phyloP scores from a whole-genome alignment of 2,888 invertebrate genomes.

The Apodemia duryi region DNA sequence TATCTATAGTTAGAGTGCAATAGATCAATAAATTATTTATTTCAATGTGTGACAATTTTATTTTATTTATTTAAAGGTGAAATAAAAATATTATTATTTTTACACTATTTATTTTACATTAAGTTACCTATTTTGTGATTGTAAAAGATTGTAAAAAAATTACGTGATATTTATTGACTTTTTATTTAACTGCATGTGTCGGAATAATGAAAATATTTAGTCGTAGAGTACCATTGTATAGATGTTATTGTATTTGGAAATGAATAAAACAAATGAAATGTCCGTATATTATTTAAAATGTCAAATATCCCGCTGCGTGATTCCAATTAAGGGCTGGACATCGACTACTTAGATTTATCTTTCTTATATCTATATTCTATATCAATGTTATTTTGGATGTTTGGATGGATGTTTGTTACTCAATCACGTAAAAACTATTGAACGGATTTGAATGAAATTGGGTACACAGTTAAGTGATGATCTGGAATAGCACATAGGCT shows the following conservation, averaged over 20 bases:
- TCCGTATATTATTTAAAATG: background rate
- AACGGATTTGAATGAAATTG: no score
- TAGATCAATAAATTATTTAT: slow-evolving; percentile 9
- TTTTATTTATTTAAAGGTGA: slow-evolving; percentile 23
- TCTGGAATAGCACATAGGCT: no score
- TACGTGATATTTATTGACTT: slow-evolving; percentile 29
- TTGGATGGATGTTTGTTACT: no score
- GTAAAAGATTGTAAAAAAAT: slow-evolving; percentile 35
- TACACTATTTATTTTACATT: slow-evolving; percentile 29
- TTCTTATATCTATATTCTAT: no score
- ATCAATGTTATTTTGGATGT: no score
- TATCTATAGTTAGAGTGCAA: background rate
- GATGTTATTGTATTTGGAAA: slow-evolving; percentile 79
- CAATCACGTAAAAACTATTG: no score
- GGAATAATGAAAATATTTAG: slow-evolving; percentile 69
- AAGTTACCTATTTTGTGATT: slow-evolving; percentile 48
- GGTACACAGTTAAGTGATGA: no score
- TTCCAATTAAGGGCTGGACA: no score
- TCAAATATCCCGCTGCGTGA: no score
- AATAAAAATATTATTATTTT: slow-evolving; percentile 26
- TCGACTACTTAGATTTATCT: no score
- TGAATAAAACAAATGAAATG: slow-evolving; percentile 58
- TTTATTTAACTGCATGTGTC: slow-evolving; percentile 64
- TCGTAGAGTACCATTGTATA: slow-evolving; percentile 75
- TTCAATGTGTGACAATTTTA: slow-evolving; percentile 12